Base-by-base conservation (phyloP, 2,888 invertebrate species). In the Myathropa florea region DNA sequence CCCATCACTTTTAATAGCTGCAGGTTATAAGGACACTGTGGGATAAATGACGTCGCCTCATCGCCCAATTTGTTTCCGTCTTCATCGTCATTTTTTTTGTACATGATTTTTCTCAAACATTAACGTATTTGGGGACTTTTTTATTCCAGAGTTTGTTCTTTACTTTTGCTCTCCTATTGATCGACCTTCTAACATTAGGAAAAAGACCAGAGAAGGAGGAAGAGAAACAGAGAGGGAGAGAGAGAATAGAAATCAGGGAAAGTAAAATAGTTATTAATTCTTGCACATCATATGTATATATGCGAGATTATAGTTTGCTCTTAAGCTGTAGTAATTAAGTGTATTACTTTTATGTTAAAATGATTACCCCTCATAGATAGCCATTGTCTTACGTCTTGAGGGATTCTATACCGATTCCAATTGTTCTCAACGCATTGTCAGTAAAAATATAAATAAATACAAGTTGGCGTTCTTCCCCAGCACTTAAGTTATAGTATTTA, bases 1-100 rank as follows among this genome's bases (percentile, higher is more conserved):
- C 73, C 82, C 85, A 86, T 86, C 85, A 86, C 82, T 86, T 86
- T 86, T 86, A 82, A 86, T 86, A 81, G 85, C 85, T 86, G 78
- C 81, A 82, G 85, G 85, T 82, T 86, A 86, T 78, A 86, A 82
- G 85, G 73, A 78, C 82, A 86, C 78, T 77, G 73, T 73, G 73
- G 85, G 72, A 82, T 86, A 86, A 86, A 86, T 86, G 82, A 82
- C 78, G 77, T 78, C 82, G 85, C 73, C 85, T 86, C 85, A 86
- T 86, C 85, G 85, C 81, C 83, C 85, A 86, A 86, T 82, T 86
- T 86, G 81, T 86, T 82, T 86, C 82, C 78, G 82, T 86, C 77
- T 82, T 81, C 77, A 82, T 82, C 73, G 77, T 73, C 67, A 60
- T 82, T 82, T 61, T 72, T 36, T 64, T 71, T 14, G 59, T 59